Conservation (phyloP, 2,113 vertebrate species). For the Cygnus buccinator region DNA sequence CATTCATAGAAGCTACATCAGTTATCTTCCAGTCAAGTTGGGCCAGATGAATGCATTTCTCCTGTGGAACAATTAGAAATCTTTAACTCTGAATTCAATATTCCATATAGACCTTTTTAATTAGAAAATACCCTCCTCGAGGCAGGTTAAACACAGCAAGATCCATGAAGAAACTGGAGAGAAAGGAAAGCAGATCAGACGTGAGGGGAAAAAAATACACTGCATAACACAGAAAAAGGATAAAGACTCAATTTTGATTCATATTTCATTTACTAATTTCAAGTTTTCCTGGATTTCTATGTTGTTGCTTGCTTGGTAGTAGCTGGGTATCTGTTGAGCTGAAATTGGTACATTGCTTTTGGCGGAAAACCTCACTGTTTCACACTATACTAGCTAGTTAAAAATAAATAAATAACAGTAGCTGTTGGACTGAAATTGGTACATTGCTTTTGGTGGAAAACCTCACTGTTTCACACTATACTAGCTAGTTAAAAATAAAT, state of each 20-base stretch:
- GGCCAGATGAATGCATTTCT: neutral
- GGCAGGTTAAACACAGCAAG: neutral
- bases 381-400: neutral
- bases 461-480: neutral
- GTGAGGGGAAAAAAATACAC: neutral
- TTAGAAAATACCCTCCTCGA: neutral
- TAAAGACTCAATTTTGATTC: neutral
- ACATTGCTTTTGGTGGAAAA: neutral
- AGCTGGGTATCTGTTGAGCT: neutral
- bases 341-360: neutral
- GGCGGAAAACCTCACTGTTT: neutral
- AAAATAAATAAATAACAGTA: neutral
- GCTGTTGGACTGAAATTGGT: neutral
- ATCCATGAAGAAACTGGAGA: neutral
- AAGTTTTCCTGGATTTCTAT: neutral
- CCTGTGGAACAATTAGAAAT: neutral
- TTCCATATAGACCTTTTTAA: neutral
- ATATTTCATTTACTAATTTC: neutral
- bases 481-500: neutral
- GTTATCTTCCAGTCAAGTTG: neutral
- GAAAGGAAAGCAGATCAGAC: neutral
- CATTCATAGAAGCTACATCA: neutral
- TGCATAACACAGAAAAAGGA: neutral
- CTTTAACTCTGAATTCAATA: neutral
- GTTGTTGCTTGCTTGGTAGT: neutral